Evolutionary conservation across 2,888 invertebrate species (phyloP).

Genomic region (Adineta ricciae): DNA sequence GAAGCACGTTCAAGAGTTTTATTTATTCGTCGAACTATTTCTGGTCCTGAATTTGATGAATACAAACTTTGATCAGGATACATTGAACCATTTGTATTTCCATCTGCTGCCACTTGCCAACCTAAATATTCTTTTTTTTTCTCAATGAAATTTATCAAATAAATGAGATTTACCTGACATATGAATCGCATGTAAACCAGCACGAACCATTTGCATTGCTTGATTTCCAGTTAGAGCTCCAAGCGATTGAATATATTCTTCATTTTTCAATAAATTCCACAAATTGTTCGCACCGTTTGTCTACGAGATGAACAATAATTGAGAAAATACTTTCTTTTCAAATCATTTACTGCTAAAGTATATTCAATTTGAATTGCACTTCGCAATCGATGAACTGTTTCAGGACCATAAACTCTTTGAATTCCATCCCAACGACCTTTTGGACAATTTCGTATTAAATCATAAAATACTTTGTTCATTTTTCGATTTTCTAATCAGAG

Average conservation of each 20-base stretch:
- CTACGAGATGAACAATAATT: neutral
- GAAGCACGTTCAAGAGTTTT: conserved; percentile 45
- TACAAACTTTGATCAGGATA: conserved; percentile 49
- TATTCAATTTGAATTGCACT: conserved; percentile 46
- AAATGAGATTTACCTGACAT: conserved; percentile 40
- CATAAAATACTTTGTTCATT: conserved; percentile 34
- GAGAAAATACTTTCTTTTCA: no score
- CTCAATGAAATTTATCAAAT: no score
- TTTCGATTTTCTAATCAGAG: no score
- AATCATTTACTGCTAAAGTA: conserved; percentile 42
- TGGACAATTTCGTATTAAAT: conserved; percentile 42
- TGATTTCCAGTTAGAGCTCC: conserved; percentile 49
- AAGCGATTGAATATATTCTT: conserved; percentile 45
- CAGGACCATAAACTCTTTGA: conserved; percentile 43
- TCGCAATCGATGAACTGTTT: conserved; percentile 44
- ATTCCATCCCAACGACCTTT: conserved; percentile 41
- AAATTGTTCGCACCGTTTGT: conserved; percentile 44
- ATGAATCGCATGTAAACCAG: conserved; percentile 48
- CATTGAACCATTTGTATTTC: conserved; percentile 45
- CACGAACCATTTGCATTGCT: conserved; percentile 48
- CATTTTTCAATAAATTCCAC: conserved; percentile 44
- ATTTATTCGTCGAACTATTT: conserved; percentile 43
- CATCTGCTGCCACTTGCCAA: conserved; percentile 50
- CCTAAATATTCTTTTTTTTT: conserved; percentile 36
- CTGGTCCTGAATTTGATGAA: conserved; percentile 47